phyloP scores from a whole-genome alignment of 2,797 vertebrate species.

The Sparidentex hasta region DNA sequence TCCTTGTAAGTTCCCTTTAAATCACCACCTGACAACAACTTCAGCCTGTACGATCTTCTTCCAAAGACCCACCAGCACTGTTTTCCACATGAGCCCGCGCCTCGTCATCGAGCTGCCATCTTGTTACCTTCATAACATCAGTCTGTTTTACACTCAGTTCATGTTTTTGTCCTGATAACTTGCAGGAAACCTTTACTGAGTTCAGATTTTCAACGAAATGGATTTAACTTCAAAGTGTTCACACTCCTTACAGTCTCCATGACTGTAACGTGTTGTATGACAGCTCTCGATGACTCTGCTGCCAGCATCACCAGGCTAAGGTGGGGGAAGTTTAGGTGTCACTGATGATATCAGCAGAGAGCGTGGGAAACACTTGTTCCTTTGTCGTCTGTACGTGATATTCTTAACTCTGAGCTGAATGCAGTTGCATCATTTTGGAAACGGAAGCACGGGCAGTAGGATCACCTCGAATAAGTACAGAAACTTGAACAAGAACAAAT shows the following conservation, averaged over 20 bases:
- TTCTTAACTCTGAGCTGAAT: background rate
- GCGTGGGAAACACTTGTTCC: background rate
- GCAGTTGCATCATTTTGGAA: background rate
- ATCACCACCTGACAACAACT: too few species aligned
- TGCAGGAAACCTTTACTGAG: background rate
- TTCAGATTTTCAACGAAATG: background rate
- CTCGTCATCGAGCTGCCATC: too few species aligned
- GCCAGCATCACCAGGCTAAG: background rate
- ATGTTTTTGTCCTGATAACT: background rate
- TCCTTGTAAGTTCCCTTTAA: too few species aligned
- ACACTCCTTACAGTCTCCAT: too few species aligned
- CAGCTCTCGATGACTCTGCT: background rate
- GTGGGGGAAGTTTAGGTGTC: background rate
- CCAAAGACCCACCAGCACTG: background rate
- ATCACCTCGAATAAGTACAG: background rate
- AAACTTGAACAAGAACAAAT: background rate
- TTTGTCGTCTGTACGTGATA: background rate
- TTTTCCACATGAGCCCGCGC: background rate
- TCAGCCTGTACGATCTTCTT: too few species aligned
- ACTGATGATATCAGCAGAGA: slow-evolving; percentile 11
- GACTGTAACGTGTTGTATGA: too few species aligned
- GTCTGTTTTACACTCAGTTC: too few species aligned
- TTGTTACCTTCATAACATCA: too few species aligned
- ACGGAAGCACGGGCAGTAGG: background rate
- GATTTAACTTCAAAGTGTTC: background rate